Percentiles rank a stretch among this genome's conserved stretches.
phyloP scores from a whole-genome alignment of 2,888 invertebrate genomes.

The Cremastobaeus sp. region DNA sequence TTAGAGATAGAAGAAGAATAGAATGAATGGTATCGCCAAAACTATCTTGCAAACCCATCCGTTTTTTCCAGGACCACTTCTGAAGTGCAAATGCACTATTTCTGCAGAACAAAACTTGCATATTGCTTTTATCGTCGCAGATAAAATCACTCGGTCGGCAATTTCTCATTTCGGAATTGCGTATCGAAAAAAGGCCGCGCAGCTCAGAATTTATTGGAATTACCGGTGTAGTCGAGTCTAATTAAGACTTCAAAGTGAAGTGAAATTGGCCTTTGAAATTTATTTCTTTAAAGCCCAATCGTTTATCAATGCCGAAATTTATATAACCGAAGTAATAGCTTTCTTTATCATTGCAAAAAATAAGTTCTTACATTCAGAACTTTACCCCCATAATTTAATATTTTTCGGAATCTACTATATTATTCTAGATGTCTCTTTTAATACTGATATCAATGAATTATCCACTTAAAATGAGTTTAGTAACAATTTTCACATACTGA shows the following conservation, averaged over 20 bases:
- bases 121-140: slow-evolving; percentile 51
- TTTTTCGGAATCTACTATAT: too few relatives aligned
- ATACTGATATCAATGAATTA: too few relatives aligned
- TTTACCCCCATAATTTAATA: too few relatives aligned
- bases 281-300: too few relatives aligned
- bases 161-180: slow-evolving; percentile 44
- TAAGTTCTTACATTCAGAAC: too few relatives aligned
- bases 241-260: slow-evolving; percentile 10
- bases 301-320: too few relatives aligned
- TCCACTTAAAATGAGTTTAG: too few relatives aligned
- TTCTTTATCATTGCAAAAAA: too few relatives aligned
- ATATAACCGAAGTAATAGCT: too few relatives aligned
- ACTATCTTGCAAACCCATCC: slow-evolving; percentile 56
- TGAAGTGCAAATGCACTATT: slow-evolving; percentile 55
- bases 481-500: too few relatives aligned
- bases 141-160: slow-evolving; percentile 46
- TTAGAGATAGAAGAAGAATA: slow-evolving; percentile 59
- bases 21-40: slow-evolving; percentile 60
- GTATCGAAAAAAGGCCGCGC: slow-evolving; percentile 16
- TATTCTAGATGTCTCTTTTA: too few relatives aligned
- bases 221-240: not conserved
- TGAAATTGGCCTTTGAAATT: too few relatives aligned
- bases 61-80: slow-evolving; percentile 52
- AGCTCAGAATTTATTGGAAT: slow-evolving; percentile 19
- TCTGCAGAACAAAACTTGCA: slow-evolving; percentile 54